Conservation (phyloP, 2,888 invertebrate species). For the Ophion ventricosus region DNA sequence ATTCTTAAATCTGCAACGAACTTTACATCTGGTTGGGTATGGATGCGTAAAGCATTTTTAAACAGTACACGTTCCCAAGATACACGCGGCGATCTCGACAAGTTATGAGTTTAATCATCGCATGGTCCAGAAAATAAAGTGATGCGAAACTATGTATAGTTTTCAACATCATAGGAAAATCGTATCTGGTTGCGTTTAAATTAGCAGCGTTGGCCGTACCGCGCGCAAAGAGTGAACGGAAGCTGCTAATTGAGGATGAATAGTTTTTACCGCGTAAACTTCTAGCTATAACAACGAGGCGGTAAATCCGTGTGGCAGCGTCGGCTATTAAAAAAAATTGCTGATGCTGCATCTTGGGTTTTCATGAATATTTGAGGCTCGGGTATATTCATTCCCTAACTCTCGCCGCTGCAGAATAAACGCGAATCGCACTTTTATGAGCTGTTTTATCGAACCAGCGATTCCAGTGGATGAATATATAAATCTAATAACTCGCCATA, state of each 20-base stretch:
- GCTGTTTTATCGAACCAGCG: conserved; percentile 20
- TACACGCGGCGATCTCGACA: background rate
- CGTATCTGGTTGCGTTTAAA: background rate
- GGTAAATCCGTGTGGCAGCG: conserved; percentile 30
- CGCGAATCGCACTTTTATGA: conserved; percentile 33
- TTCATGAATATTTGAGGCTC: conserved; percentile 60
- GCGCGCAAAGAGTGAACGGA: background rate
- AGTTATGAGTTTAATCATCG: background rate
- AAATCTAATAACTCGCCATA: conserved; percentile 30
- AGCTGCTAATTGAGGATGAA: conserved; percentile 49
- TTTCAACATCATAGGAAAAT: background rate
- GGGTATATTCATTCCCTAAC: conserved; percentile 9
- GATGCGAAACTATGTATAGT: background rate
- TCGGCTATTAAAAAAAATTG: conserved; percentile 41
- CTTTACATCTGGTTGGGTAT: background rate
- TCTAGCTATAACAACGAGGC: conserved; percentile 8
- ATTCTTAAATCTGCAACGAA: background rate
- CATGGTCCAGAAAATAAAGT: background rate
- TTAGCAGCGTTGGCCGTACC: background rate
- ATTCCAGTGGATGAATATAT: background rate
- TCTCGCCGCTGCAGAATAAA: background rate
- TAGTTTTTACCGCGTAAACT: conserved; percentile 42
- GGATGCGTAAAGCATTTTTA: background rate
- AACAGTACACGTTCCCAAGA: background rate
- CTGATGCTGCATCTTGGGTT: conserved; percentile 35